Evolutionary conservation across 2,888 invertebrate species (phyloP), one percentile per base, ranked within the genome.

Genomic region (Pasiphila rectangulata): DNA sequence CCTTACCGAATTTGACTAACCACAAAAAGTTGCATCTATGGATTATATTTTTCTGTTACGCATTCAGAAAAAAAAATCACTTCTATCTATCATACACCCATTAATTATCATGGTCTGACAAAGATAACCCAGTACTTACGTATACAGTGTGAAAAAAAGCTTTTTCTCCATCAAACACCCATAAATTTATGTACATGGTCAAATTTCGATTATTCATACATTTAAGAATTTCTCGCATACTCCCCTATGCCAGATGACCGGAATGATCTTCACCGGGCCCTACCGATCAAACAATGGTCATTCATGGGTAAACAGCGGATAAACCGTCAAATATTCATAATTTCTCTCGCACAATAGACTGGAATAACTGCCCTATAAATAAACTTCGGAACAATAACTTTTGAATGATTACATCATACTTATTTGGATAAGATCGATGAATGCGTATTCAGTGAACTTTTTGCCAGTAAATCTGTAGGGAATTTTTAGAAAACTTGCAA

Each of bases 261-360:
- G 54, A 75, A 73, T 71, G 61, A 69, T 64, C 56, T 15, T 38
- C 32, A 50, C 41, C 50, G 37, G 40, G 56, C 59, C 54, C 55
- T 51, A 54, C n/a, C n/a, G n/a, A 16, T 35, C 59, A 52, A 69
- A 81, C 80, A 83, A 82, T 72, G 69, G 71, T 69, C 68, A 67
- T 75, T 74, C 69, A 75, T 51, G 64, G 51, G 62, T 69, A 73
- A 73, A 79, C 69, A 76, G 57, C 64, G 50, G 38, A 56, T 52
- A 54, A 76, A 60, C 72, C 67, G 70, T 80, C 74, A 79, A 80
- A 83, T 83, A 85, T 84, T 83, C 78, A 84, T 82, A 64, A 68
- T 67, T 58, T 61, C 39, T 20, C 49, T 15, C 39, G 64, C 64
- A 77, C 76, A 81, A 81, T 75, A 63, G 63, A 50, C 49, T 54